phyloP scores from a whole-genome alignment of 2,888 invertebrate species.

The Tenthredo amoena region DNA sequence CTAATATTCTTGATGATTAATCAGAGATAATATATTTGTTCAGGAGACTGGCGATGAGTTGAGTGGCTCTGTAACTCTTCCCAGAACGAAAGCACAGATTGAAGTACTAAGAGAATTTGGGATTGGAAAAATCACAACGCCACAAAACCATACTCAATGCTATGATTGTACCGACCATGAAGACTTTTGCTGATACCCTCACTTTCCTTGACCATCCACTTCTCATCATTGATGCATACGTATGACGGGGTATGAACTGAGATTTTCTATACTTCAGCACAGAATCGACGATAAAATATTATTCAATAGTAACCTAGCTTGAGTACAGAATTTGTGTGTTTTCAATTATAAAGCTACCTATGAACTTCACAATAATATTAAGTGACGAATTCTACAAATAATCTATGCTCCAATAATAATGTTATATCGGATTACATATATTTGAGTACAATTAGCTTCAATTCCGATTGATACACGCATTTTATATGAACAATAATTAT shows the following conservation, averaged over 20 bases:
- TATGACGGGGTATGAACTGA: too few relatives aligned
- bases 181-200: slow-evolving; percentile 51
- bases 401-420: too few relatives aligned
- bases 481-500: not conserved
- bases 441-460: too few relatives aligned
- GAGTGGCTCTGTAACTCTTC: slow-evolving; percentile 63
- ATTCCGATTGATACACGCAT: not conserved
- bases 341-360: too few relatives aligned
- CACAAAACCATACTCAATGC: slow-evolving; percentile 65
- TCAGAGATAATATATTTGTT: slow-evolving; percentile 12
- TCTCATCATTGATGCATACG: not conserved
- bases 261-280: not conserved
- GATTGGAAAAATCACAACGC: slow-evolving; percentile 62
- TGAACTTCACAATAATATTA: not conserved
- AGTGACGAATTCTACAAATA: too few relatives aligned
- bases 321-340: too few relatives aligned
- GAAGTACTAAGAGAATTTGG: slow-evolving; percentile 64
- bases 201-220: not conserved
- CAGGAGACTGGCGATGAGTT: slow-evolving; percentile 60
- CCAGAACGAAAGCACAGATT: slow-evolving; percentile 64
- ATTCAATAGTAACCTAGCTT: too few relatives aligned
- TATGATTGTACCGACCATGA: slow-evolving; percentile 59
- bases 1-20: slow-evolving; percentile 23
- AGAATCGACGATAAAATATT: too few relatives aligned
- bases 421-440: too few relatives aligned